Evolutionary conservation across 2,888 invertebrate species (phyloP), one percentile per base, ranked within the genome.

Genomic region (Alentia gelatinosa): DNA sequence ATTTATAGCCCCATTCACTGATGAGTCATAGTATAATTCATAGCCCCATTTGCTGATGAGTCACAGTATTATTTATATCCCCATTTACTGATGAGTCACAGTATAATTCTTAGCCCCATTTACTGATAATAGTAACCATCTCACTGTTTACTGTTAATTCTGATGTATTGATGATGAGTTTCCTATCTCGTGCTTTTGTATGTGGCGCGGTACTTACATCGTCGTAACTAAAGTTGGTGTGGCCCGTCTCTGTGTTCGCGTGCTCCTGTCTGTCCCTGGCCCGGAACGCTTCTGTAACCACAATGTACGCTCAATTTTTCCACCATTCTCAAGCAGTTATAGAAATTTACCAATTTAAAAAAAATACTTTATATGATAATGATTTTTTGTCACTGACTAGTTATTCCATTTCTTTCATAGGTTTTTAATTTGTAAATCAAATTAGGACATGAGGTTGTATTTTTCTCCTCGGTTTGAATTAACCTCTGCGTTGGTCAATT

Each of bases 211-310:
- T 47, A 93, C 95, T 94, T 92, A 95, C 95, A 93, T 95, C 95
- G 93, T 95, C 95, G 93, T 95, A 95, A 7, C 89, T 91, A 84
- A 95, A 94, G 30, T 91, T 89, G 63, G 92, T 93, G 5, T 50
- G 50, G 12, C 95, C 95, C 0, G 94, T 94, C 84, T 95, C 95
- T 3, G 37, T 56, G 12, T 91, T 91, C 4, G 94, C 94, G 90
- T 94, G 92, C 15, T 89, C 89, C 40, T 93, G 30, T 33, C 93
- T 83, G 90, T 95, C 95, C 63, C 95, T 91, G 74, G 93, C 94
- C 23, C 95, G 92, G 92, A 95, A 95, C 7, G 95, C 95, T 93
- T 95, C 95, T 94, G 95, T 94, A 92, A 91, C 23, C n/a, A 7
- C 12, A 26, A 79, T 42, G 9, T 42, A 79, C 19, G 74, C 35